Conservation (phyloP, 2,113 vertebrate species). For the Urocolius indicus region DNA sequence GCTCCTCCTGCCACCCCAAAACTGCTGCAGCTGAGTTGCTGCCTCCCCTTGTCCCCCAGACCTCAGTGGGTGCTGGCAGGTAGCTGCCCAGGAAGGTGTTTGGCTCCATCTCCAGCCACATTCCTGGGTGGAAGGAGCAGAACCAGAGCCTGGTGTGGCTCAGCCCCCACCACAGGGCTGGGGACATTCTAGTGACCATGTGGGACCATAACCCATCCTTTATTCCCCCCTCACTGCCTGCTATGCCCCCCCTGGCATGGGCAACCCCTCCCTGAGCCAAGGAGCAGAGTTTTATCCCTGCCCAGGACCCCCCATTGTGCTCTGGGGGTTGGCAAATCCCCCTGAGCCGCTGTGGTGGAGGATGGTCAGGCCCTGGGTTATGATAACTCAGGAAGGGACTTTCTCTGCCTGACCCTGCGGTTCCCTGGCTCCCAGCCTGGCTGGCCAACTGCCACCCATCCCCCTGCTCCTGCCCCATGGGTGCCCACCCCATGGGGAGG, state of each 20-base stretch:
- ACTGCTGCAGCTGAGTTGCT: accelerated
- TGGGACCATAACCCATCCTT: neutral
- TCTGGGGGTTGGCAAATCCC: neutral
- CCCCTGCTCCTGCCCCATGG: neutral
- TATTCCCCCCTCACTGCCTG: neutral
- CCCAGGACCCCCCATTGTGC: accelerated
- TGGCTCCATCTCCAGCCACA: neutral
- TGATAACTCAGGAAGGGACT: neutral
- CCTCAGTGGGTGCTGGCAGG: neutral
- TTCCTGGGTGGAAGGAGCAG: neutral
- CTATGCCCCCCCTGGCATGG: neutral
- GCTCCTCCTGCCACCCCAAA: accelerated
- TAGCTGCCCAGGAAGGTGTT: neutral
- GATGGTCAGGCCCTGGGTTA: accelerated
- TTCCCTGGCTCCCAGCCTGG: neutral
- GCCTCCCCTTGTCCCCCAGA: accelerated
- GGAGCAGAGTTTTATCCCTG: neutral
- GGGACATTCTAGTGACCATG: neutral
- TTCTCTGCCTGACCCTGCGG: neutral
- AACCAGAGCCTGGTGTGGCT: neutral
- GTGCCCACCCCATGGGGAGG: neutral
- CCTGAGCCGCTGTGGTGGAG: neutral
- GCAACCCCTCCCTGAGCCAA: accelerated
- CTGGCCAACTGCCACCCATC: accelerated
- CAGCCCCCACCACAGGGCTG: neutral